Evolutionary conservation across 2,113 vertebrate genomes (phyloP), one percentile per base, ranked within the genome.

Genomic region (Anas platyrhynchos): DNA sequence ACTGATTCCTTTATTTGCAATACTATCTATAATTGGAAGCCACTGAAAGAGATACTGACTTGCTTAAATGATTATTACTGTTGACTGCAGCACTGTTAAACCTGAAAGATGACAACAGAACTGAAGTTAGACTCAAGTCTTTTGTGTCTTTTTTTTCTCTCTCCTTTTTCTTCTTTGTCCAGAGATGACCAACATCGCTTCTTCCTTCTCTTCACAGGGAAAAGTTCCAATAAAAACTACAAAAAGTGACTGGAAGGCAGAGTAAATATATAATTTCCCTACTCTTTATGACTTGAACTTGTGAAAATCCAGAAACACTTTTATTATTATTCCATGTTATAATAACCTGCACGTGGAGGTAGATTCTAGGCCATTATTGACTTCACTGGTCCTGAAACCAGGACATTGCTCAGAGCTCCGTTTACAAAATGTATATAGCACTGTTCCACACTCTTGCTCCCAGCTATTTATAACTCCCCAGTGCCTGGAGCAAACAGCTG

Each of bases 401-500:
- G 76, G 86, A n/a, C 79, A 76, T 34, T 48, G 72, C 89, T 76
- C 59, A 41, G 34, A 72, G 86, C 68, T 88, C 46, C 93, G 61
- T 89, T 93, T 90, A 67, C 72, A 61, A 36, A 91, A 86, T 46
- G 67, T 59, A 62, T 27, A 62, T 79, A 58, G 29, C 67, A 59
- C 75, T 78, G 85, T 36, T 93, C 66, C 50, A 50, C 58, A 9
- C 72, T 88, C 52, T 56, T 83, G 81, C 87, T 73, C 81, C 84
- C 89, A 68, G 88, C 72, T 78, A 38, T 78, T 92, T 78, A 74
- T 74, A 93, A 78, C 46, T 52, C 41, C 43, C 86, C 25, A 56
- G 81, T 43, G 79, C 71, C 88, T 48, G 3, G 44, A 91, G 71
- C 68, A 61, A 88, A 91, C 65, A 83, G 67, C 92, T 90, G 92